Base-by-base conservation (phyloP, 2,113 vertebrate genomes). In the Scartelaos histophorus region DNA sequence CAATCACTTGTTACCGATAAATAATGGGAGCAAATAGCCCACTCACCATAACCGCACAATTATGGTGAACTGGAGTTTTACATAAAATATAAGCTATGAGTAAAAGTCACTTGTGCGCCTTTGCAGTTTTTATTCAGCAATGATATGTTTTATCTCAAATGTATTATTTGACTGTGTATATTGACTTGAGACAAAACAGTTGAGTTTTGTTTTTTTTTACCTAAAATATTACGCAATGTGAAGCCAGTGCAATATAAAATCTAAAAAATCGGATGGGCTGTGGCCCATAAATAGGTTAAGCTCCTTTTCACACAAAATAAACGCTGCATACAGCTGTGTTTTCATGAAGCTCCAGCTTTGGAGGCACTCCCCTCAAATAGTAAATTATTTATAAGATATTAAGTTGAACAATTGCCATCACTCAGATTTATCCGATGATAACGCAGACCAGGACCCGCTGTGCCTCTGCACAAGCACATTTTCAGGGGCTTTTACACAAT, bases 301-400 rank as follows among this genome's bases (percentile, higher is more conserved):
- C 34, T 38, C 34, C 34, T 38, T 38, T 64, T 35, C 25, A 62
- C 16, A 62, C 61, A 19, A 12, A 38, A 61, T 16, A 25, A 17
- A 64, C 17, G 19, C 3, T 64, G 70, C 83, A 88, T 75, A 82
- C 85, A 89, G 89, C 77, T 88, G 87, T 80, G 77, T 72, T 73
- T 78, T 84, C 77, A 75, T 60, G 70, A 89, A 87, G 79, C 84
- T 80, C 78, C 85, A 69, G 81, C 82, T 81, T 67, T 54, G 15
- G 67, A 81, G 78, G 69, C 6, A 60, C 66, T 79, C 76, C 70
- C 70, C 80, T 71, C 71, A 84, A 85, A 90, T 87, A 84, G 89
- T 89, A 91, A 91, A 92, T 90, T 90, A 92, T 92, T 90, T 90
- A 89, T 92, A 87, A 90, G 89, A 90, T 90, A 90, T 92, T 90